A percentile compares a stretch with the other conserved stretches of the same genome.
These are phyloP conservation scores for Drosophila greeni DNA, from an alignment of 2,888 invertebrate species.

Conservation along the genomic window DNA sequence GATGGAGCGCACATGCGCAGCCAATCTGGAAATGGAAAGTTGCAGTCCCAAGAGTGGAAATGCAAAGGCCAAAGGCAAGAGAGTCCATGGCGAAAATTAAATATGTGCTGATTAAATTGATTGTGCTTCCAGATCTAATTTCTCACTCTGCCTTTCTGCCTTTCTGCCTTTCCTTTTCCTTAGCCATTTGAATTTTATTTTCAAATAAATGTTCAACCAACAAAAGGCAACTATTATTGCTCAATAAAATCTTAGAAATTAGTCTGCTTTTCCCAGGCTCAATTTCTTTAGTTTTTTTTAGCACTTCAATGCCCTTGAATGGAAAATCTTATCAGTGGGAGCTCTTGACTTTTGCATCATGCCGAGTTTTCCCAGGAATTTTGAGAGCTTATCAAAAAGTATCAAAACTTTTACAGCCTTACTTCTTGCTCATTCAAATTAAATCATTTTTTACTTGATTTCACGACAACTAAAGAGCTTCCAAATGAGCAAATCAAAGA, in stretches of 20 bases:
- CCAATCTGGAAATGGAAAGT: conserved; percentile 71
- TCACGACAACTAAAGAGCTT: conserved; percentile 26
- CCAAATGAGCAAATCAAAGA: conserved; percentile 47
- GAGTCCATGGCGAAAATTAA: conserved; percentile 13
- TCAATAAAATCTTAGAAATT: neutral
- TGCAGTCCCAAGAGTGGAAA: conserved; percentile 33
- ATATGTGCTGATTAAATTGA: conserved; percentile 38
- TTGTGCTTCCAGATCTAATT: conserved; percentile 19
- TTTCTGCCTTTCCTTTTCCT: conserved; percentile 2
- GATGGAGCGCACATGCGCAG: conserved; percentile 64
- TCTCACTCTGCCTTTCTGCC: conserved; percentile 10
- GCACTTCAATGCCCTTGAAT: conserved; percentile 25
- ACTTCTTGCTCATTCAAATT: conserved; percentile 14
- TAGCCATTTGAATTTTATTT: no score
- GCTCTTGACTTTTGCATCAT: conserved; percentile 9
- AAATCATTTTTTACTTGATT: conserved; percentile 51
- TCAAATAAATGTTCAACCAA: no score
- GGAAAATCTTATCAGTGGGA: conserved; percentile 6
- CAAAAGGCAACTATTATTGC: neutral
- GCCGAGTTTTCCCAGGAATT: conserved; percentile 45
- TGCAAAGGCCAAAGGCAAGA: conserved; percentile 15
- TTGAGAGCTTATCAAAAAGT: conserved; percentile 35
- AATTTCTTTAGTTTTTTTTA: conserved; percentile 4
- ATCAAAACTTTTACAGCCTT: conserved; percentile 25
- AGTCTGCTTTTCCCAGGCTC: conserved; percentile 17